These are phyloP conservation scores for Pollenia angustigena DNA, from an alignment of 2,888 invertebrate genomes.

Conservation along the genomic window DNA sequence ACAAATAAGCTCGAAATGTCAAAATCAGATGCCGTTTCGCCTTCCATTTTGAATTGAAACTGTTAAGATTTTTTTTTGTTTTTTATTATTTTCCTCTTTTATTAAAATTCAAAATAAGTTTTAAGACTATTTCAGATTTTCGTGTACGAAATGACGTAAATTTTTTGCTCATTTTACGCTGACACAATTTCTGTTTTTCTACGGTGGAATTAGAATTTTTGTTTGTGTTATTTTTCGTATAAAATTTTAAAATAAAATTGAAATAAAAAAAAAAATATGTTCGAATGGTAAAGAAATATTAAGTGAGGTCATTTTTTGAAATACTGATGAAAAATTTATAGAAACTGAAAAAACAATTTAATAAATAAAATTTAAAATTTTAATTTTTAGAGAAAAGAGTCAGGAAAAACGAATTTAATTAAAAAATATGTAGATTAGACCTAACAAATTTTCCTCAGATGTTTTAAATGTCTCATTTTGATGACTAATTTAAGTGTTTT, in stretches of 20 bases:
- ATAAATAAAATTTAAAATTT: background rate
- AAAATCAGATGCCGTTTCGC: no score
- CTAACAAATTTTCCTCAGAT: no score
- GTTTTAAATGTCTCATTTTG: no score
- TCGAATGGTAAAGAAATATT: slow-evolving; percentile 1
- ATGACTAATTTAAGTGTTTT: no score
- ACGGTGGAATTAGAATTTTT: background rate
- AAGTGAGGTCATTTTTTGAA: slow-evolving; percentile 61
- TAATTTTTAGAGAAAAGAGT: background rate
- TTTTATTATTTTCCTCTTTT: background rate
- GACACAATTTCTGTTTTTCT: slow-evolving; percentile 55
- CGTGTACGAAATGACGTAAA: slow-evolving; percentile 59
- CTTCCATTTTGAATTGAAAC: background rate
- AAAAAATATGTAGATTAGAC: no score
- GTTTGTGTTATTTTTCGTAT: background rate
- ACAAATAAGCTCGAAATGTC: no score
- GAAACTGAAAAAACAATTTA: background rate
- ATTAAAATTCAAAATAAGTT: slow-evolving; percentile 45
- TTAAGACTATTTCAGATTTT: slow-evolving; percentile 36
- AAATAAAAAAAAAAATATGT: slow-evolving; percentile 11
- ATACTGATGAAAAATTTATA: slow-evolving; percentile 47
- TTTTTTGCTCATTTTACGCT: slow-evolving; percentile 32
- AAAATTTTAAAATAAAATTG: slow-evolving; percentile 3
- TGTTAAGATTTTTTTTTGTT: background rate
- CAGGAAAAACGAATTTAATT: no score